These are phyloP conservation scores for Saxidomus purpurata DNA, from an alignment of 1,140 invertebrate genomes.

Conservation along the genomic window DNA sequence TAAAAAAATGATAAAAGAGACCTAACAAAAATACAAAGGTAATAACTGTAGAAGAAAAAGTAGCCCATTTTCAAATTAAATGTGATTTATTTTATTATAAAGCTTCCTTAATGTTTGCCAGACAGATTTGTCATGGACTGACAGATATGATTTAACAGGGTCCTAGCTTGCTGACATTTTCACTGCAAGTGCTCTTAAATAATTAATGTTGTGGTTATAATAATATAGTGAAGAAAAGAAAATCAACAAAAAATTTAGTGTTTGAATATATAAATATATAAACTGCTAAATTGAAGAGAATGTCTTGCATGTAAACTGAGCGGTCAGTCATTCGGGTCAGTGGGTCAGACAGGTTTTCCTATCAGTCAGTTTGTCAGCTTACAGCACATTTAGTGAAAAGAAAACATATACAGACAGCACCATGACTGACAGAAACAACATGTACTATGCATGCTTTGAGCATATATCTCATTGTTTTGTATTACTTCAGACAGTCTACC, in stretches of 20 bases:
- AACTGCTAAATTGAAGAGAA: no score
- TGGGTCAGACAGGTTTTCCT: no score
- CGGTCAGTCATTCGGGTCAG: no score
- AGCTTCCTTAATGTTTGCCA: conserved; percentile 6
- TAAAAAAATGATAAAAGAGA: conserved; percentile 41
- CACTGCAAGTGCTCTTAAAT: not conserved
- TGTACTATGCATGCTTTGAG: no score
- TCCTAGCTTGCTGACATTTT: conserved; percentile 5
- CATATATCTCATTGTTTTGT: no score
- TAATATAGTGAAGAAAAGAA: not conserved
- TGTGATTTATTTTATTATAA: conserved; percentile 4
- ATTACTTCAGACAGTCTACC: no score
- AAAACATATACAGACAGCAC: no score
- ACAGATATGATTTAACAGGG: conserved; percentile 33
- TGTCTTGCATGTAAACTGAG: no score
- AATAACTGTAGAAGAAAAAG: not conserved
- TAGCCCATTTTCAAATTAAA: conserved; percentile 22
- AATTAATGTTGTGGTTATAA: not conserved
- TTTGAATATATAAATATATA: no score
- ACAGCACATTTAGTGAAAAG: no score
- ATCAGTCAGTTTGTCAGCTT: no score
- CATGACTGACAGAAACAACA: no score
- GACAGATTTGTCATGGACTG: conserved; percentile 8
- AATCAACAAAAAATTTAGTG: not conserved
- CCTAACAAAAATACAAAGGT: conserved; percentile 15